Evolutionary conservation across 1,140 invertebrate species (phyloP), one percentile per base, ranked within the genome.

Genomic region (Protaetia brevitarsis): DNA sequence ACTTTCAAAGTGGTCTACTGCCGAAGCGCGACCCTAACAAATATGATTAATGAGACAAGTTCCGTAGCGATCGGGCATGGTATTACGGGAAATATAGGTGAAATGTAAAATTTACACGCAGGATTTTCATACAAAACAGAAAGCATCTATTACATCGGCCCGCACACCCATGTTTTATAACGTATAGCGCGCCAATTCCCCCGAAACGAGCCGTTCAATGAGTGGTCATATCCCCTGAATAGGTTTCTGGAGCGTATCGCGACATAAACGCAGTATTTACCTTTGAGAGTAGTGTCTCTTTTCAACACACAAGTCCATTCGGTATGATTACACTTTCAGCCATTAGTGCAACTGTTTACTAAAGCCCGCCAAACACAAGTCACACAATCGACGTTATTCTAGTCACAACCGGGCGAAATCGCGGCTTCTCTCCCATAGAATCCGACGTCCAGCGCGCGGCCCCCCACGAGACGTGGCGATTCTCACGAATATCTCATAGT

Each of bases 291-390:
- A 23, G 64, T 63, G 68, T 69, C 70, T 65, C 64, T 61, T 59
- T 64, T 70, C 65, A 66, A 45, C 45, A 64, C 51, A 61, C 66
- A 69, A 69, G 63, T 70, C 68, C 71, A 72, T 72, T 68, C 64
- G 67, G 65, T 69, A 67, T 66, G 68, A 70, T 64, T 68, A 66
- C 71, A 68, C 70, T 67, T 72, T 69, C 71, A 66, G 71, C 71
- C 71, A 72, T 72, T 72, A 72, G 56, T 69, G 68, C 69, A 69
- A 72, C 69, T 72, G 71, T 72, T 72, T 72, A 66, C 64, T 64
- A 68, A 72, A 72, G 66, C 67, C 68, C 71, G 69, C 70, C 70
- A 71, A 71, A 71, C 59, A 36, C 59, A 45, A 45, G 41, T 16
- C 8, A 21, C 23, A 19, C 41, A 19, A 45, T n/a, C n/a, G n/a